A percentile compares a stretch with the other conserved stretches of the same genome.
Evolutionary conservation across 2,797 vertebrate genomes (phyloP).

Genomic region (Leptatherina wallacei): DNA sequence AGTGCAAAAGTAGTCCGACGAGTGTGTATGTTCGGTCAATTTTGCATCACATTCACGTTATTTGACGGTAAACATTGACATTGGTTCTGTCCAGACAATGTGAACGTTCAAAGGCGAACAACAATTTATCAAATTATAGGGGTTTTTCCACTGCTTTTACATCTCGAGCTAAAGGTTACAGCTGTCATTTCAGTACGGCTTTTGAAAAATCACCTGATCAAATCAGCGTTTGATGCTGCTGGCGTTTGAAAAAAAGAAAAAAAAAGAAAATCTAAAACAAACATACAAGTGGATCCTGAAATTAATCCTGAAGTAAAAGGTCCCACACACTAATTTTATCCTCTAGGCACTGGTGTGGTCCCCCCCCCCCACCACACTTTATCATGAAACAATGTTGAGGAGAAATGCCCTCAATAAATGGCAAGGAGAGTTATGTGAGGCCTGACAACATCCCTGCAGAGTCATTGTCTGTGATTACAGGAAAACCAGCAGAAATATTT

Average conservation of each 20-base stretch:
- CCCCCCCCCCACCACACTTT: no score
- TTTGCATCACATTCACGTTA: background rate
- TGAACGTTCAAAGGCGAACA: background rate
- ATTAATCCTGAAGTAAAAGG: background rate
- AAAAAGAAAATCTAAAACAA: background rate
- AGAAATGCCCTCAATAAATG: conserved; percentile 19
- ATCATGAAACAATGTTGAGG: background rate
- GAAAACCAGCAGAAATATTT: background rate
- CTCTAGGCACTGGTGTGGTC: background rate
- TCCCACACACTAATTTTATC: background rate
- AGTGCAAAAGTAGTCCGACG: no score
- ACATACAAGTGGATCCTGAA: background rate
- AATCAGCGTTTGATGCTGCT: background rate
- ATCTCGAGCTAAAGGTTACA: background rate
- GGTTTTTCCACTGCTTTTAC: background rate
- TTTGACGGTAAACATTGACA: background rate
- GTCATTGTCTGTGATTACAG: conserved; percentile 13
- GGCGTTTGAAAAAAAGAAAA: no score
- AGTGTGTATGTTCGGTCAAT: background rate
- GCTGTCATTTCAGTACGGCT: background rate
- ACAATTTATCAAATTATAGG: background rate
- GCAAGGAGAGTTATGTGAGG: conserved; percentile 6
- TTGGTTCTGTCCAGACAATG: background rate
- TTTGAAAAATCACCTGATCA: background rate
- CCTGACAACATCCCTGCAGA: conserved; percentile 1